phyloP scores from a whole-genome alignment of 2,888 invertebrate species.

The Pteria penguin region DNA sequence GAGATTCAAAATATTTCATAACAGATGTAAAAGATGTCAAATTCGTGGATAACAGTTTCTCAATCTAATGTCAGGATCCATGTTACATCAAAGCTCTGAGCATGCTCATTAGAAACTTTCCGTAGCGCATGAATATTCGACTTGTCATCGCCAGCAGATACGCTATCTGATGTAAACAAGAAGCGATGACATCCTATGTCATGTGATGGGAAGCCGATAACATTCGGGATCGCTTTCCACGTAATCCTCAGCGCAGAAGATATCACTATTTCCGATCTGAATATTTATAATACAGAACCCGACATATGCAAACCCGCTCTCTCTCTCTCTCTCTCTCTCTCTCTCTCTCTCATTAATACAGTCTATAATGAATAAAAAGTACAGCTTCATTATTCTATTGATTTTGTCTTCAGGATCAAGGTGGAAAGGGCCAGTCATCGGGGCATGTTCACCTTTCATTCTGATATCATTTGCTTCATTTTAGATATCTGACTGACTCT shows the following conservation, averaged over 20 bases:
- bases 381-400: too few relatives aligned
- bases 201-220: neutral
- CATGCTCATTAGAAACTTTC: neutral
- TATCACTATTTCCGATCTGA: neutral
- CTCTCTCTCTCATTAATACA: too few relatives aligned
- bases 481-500: too few relatives aligned
- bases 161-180: neutral
- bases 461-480: too few relatives aligned
- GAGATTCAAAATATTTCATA: too few relatives aligned
- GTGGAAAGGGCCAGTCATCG: too few relatives aligned
- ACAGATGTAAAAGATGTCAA: too few relatives aligned
- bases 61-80: neutral
- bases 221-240: neutral
- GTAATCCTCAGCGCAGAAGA: neutral
- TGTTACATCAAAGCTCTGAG: neutral
- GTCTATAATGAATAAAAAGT: too few relatives aligned
- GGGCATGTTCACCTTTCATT: too few relatives aligned
- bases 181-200: slow-evolving; percentile 1
- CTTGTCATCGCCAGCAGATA: neutral
- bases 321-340: too few relatives aligned
- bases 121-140: neutral
- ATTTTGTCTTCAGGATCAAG: too few relatives aligned
- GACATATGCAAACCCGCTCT: too few relatives aligned
- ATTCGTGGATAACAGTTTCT: neutral
- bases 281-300: neutral